Percentiles rank a stretch among this genome's conserved stretches.
These are phyloP conservation scores for Charadrius vociferus DNA, from an alignment of 2,113 vertebrate genomes.

Conservation along the genomic window DNA sequence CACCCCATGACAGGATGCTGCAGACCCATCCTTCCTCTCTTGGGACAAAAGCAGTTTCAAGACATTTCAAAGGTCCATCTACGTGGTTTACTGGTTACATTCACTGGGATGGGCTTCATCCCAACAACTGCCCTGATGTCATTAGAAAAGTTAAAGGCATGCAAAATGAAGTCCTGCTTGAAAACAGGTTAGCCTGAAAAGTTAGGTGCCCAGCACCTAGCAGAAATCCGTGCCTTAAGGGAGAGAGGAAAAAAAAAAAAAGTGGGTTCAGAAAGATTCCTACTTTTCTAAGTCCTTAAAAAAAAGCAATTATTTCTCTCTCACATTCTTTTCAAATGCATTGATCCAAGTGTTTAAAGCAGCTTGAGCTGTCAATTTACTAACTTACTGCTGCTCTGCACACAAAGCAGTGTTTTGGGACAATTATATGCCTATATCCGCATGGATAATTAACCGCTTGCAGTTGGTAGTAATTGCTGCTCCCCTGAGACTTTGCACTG, in stretches of 20 bases:
- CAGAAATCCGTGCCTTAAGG: not conserved
- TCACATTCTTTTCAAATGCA: not conserved
- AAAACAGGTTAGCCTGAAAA: not conserved
- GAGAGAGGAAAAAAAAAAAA: no score
- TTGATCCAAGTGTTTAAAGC: not conserved
- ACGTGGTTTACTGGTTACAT: not conserved
- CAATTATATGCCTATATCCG: not conserved
- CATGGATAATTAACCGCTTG: not conserved
- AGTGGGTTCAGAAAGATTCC: not conserved
- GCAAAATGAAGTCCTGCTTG: not conserved
- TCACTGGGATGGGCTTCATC: not conserved
- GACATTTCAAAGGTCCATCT: not conserved
- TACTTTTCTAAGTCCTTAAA: not conserved
- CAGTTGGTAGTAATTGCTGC: not conserved
- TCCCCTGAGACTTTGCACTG: not conserved
- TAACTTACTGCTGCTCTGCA: not conserved
- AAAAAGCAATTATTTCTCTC: not conserved
- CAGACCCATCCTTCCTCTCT: not conserved
- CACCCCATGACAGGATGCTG: accelerated
- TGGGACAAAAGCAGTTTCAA: not conserved
- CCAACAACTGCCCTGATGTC: not conserved
- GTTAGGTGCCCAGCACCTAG: not conserved
- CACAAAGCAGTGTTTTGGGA: not conserved
- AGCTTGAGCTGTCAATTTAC: not conserved
- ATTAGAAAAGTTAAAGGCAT: not conserved